Evolutionary conservation across 2,797 vertebrate species (phyloP).

Genomic region (Monodelphis domestica): DNA sequence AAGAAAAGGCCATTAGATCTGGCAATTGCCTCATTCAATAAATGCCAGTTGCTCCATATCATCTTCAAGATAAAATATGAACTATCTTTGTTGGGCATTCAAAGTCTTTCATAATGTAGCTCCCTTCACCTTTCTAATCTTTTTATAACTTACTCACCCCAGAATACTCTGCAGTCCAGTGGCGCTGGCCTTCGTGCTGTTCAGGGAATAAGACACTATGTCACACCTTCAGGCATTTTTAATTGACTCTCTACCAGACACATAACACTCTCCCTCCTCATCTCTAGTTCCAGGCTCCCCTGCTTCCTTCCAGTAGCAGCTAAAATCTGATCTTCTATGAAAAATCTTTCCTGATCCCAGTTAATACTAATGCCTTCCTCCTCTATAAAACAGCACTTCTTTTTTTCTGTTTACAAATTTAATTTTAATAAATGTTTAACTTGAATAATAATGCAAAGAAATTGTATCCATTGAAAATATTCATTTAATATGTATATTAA

Average conservation of each 20-base stretch:
- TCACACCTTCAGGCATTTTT: background rate
- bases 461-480: no score
- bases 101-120: background rate
- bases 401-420: no score
- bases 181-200: background rate
- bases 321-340: no score
- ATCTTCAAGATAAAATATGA: background rate
- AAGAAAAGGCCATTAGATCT: background rate
- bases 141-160: background rate
- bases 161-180: background rate
- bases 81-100: background rate
- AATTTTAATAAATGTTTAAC: no score
- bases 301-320: background rate
- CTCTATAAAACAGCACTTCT: background rate
- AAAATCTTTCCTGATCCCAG: background rate
- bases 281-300: no score
- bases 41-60: background rate
- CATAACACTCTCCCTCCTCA: background rate
- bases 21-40: background rate
- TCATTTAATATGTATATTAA: no score
- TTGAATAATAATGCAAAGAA: no score
- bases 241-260: background rate
- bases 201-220: background rate
- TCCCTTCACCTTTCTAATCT: background rate
- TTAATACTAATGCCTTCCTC: background rate